Evolutionary conservation across 2,888 invertebrate genomes (phyloP).

Genomic region (Lochmaea capreae): DNA sequence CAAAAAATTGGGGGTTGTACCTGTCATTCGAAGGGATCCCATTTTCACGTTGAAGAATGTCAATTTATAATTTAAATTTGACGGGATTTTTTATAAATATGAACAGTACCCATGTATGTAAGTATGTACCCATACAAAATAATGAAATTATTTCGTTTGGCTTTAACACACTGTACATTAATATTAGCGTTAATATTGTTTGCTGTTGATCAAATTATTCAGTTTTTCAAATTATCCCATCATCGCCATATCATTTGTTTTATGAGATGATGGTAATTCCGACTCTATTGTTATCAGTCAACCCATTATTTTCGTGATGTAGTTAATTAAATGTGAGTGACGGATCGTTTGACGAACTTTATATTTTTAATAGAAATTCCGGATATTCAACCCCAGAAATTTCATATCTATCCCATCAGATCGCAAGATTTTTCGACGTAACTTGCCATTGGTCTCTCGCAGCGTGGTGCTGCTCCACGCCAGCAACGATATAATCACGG

Average conservation of each 20-base stretch:
- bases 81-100: no score
- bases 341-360: constrained; percentile 1
- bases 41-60: no score
- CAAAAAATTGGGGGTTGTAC: no score
- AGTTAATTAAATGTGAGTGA: constrained; percentile 8
- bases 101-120: no score
- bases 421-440: constrained; percentile 3
- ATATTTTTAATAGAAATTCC: background rate
- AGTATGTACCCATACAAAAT: no score
- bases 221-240: constrained; percentile 12
- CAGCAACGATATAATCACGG: no score
- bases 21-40: no score
- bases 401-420: background rate
- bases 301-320: background rate
- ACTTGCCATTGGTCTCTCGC: background rate
- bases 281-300: background rate
- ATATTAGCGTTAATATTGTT: no score
- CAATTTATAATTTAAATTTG: no score
- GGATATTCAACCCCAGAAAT: constrained; percentile 13
- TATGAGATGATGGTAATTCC: background rate
- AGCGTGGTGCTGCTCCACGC: no score
- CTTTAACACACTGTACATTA: no score
- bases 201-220: background rate
- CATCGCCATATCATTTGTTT: background rate
- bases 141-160: no score